Evolutionary conservation across 2,113 vertebrate genomes (phyloP).

Genomic region (Rhagologus leucostigma): DNA sequence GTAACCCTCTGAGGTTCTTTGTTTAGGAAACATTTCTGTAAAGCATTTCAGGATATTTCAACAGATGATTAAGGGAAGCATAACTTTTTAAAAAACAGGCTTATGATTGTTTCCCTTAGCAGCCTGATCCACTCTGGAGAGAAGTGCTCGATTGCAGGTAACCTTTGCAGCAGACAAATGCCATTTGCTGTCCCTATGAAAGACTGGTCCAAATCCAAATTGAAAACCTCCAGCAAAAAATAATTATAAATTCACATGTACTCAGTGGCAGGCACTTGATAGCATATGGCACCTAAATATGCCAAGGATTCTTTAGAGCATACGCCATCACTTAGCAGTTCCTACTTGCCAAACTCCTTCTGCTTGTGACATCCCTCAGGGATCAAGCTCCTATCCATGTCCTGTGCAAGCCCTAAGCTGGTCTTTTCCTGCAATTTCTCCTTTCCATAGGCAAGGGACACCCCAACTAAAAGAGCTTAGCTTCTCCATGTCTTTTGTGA

Average conservation of each 20-base stretch:
- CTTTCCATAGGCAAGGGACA: neutral
- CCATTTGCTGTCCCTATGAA: neutral
- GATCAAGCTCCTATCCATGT: neutral
- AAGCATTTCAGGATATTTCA: neutral
- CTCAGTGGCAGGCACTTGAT: neutral
- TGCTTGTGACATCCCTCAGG: neutral
- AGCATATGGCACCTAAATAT: constrained; percentile 20
- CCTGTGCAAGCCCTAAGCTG: neutral
- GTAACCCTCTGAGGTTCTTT: neutral
- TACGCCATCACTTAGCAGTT: constrained; percentile 9
- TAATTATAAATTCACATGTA: neutral
- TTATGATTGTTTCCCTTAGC: neutral
- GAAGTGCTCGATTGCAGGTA: neutral
- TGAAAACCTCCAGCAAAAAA: neutral
- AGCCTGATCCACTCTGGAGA: neutral
- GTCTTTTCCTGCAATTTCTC: neutral
- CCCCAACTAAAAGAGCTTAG: neutral
- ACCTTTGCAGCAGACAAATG: neutral
- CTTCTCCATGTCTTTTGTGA: neutral
- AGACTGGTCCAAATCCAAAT: constrained; percentile 6
- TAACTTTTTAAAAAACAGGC: neutral
- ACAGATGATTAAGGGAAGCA: neutral
- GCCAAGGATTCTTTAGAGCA: constrained; percentile 6
- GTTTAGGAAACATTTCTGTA: neutral
- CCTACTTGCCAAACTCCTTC: neutral